Evolutionary conservation across 2,113 vertebrate species (phyloP), one percentile per base, ranked within the genome.

Genomic region (Pantherophis guttatus): DNA sequence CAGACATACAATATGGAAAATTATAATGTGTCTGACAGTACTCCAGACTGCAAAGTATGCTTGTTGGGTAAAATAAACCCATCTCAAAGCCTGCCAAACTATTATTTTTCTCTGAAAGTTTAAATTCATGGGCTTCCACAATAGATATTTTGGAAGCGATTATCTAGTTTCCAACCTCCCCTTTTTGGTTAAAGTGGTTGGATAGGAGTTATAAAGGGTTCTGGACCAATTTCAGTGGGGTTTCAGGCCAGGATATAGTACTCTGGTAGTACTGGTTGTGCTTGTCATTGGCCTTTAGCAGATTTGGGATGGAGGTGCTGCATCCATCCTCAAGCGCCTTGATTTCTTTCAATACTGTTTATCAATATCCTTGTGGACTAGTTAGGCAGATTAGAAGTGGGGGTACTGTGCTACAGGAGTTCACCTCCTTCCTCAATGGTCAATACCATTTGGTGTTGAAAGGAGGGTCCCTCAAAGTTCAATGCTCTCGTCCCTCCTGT

Each of bases 1-100:
- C 89, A 19, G 33, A 81, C 17, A 91, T 92, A 95, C 86, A 94
- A 92, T 92, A 93, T 95, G 87, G 94, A 13, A 48, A 29, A 48
- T 6, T 50, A 15, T 23, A 39, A 48, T 21, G 10, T 24, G 2
- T 33, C 58, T 54, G n/a, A 23, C 29, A 54, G 26, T 86, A 29
- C 65, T 26, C 39, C 39, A 65, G 54, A 29, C 48, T 62, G n/a
- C 21, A 44, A 50, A 55, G 17, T 24, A 19, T 50, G 24, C 39
- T 53, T 92, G 9, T 59, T 11, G 12, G 8, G 24, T 17, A 12
- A 33, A 3, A 33, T 33, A 26, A 21, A 87, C 52, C 13, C 5
- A 65, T 52, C 23, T 87, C 48, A 62, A 86, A 93, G 13, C n/a
- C 57, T 85, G 44, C 3, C 50, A 15, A 26, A 90, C 5, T n/a